Percentiles rank a stretch among this genome's conserved stretches.
Evolutionary conservation across 2,797 vertebrate genomes (phyloP).

Genomic region (Trachurus trachurus): DNA sequence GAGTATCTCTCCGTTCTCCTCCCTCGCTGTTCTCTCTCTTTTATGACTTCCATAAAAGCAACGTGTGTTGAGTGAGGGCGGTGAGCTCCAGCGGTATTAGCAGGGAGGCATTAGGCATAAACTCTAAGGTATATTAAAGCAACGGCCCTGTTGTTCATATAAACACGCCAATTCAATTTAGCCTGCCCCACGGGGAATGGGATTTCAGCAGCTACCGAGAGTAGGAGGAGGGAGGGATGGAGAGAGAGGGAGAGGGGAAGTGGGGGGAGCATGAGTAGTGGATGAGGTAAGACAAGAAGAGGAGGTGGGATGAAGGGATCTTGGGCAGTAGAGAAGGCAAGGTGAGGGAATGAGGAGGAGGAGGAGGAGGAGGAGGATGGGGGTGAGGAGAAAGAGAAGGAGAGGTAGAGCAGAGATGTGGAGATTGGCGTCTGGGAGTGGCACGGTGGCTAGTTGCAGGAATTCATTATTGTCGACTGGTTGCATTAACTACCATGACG

Average conservation of each 20-base stretch:
- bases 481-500: conserved; percentile 64
- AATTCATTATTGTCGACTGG: conserved; percentile 61
- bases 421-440: conserved; percentile 52
- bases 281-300: conserved; percentile 69
- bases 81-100: conserved; percentile 78
- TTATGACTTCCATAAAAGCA: conserved; percentile 70
- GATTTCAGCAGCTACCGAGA: conserved; percentile 86
- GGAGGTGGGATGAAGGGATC: conserved; percentile 63
- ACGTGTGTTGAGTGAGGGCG: conserved; percentile 55
- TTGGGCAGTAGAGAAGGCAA: conserved; percentile 29
- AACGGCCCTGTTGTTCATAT: conserved; percentile 90
- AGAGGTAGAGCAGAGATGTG: conserved; percentile 34
- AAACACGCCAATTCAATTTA: conserved; percentile 92
- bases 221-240: conserved; percentile 17
- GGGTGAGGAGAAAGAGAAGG: not conserved
- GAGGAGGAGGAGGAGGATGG: conserved; percentile 13
- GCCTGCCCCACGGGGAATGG: conserved; percentile 92
- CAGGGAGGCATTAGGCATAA: conserved; percentile 86
- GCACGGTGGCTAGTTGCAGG: conserved; percentile 47
- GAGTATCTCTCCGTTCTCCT: conserved; percentile 57
- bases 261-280: conserved; percentile 15
- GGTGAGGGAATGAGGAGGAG: conserved; percentile 15
- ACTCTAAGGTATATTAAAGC: conserved; percentile 93
- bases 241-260: not conserved
- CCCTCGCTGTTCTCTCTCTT: conserved; percentile 59